Base-by-base conservation (phyloP, 1,140 invertebrate species). In the Nasonia longicornis region DNA sequence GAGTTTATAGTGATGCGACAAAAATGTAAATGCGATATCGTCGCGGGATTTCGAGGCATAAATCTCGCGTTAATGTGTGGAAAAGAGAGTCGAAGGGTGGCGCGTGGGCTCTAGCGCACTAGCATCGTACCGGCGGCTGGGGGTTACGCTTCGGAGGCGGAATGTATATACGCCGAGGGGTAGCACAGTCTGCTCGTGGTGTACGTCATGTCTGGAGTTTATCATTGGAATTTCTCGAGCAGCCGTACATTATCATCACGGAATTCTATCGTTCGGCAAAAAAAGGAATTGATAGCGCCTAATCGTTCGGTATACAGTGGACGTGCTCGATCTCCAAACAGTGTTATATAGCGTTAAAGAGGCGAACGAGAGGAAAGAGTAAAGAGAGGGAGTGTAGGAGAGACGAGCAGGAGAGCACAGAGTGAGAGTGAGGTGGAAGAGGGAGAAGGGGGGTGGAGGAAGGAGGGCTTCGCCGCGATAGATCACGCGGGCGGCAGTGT, bases 21-120 rank as follows among this genome's bases (percentile, higher is more conserved):
- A 90, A 90, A 90, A 90, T 90, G 89, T 90, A 90, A 90, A 90
- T 90, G 88, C 86, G 89, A 90, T 89, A 89, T 90, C 89, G 86
- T 87, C 87, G 66, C 86, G 84, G 87, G 86, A 90, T 89, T 89
- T 86, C 85, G 85, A 67, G 85, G 87, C 86, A 90, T 90, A 90
- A 90, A 90, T 90, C 89, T 89, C 85, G 85, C 85, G 89, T 90
- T 89, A 89, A 89, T 89, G 88, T 86, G 87, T 89, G 86, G 84
- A 88, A 85, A 84, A 85, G 87, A 86, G 87, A 86, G 85, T 84
- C 81, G 83, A 81, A 79, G 82, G 82, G 84, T 58, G 84, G 84
- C 84, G 74, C 86, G 86, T 86, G 84, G 84, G 83, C 84, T 84
- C 86, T 87, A 26, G 26, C 26, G 72, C 22, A 20, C 14, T 11